These are phyloP conservation scores for Leucopsar rothschildi DNA, from an alignment of 2,113 vertebrate genomes.

Conservation along the genomic window DNA sequence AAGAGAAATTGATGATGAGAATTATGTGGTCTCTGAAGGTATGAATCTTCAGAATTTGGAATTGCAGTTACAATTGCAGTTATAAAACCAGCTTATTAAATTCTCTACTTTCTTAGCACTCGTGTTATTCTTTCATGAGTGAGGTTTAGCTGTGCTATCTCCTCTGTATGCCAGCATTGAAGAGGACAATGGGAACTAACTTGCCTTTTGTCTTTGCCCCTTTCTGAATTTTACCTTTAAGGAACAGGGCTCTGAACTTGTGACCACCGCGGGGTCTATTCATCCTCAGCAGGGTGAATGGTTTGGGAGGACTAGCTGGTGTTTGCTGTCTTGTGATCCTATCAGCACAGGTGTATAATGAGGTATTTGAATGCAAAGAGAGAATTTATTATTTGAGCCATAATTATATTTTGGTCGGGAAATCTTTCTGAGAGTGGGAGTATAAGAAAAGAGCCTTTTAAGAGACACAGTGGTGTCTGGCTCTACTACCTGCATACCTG, in stretches of 20 bases:
- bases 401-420: background rate
- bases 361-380: background rate
- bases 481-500: background rate
- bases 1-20: background rate
- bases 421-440: background rate
- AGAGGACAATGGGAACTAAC: background rate
- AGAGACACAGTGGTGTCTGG: background rate
- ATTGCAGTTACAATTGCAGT: background rate
- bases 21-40: background rate
- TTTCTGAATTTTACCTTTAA: background rate
- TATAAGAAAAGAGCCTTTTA: background rate
- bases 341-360: background rate
- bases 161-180: background rate
- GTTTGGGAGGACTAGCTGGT: background rate
- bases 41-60: background rate
- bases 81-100: background rate
- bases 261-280: background rate
- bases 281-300: background rate
- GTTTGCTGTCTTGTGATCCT: background rate
- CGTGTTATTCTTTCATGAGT: background rate
- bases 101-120: background rate
- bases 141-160: background rate
- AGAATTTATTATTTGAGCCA: background rate
- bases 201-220: background rate
- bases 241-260: background rate